phyloP scores from a whole-genome alignment of 64 coral and sea anemone genomes.

The Acropora tenuis region DNA sequence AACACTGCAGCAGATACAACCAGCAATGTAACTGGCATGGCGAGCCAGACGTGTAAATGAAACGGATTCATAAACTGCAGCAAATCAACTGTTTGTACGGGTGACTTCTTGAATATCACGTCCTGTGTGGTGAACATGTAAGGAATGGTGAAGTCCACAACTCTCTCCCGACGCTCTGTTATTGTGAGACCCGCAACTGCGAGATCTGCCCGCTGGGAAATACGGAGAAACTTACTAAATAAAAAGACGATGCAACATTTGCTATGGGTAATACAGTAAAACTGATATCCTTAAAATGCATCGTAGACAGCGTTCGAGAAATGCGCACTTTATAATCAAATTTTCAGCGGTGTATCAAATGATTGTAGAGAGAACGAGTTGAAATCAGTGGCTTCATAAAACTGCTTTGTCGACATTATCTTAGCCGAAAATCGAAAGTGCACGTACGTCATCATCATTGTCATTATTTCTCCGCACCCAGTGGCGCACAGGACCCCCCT shows the following conservation, averaged over 20 bases:
- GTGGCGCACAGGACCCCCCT: too few species aligned
- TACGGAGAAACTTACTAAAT: not conserved
- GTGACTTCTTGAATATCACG: slow-evolving; percentile 26
- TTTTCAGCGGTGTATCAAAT: too few species aligned
- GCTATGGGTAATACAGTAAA: too few species aligned
- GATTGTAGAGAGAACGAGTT: too few species aligned
- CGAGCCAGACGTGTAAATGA: slow-evolving; percentile 56
- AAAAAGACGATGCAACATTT: not conserved
- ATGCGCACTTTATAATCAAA: too few species aligned
- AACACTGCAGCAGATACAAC: slow-evolving; percentile 46
- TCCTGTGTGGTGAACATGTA: slow-evolving; percentile 71
- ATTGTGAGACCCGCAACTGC: slow-evolving; percentile 51
- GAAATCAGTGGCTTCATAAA: too few species aligned
- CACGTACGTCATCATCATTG: too few species aligned
- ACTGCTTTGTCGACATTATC: too few species aligned
- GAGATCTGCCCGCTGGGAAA: slow-evolving; percentile 49
- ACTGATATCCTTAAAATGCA: too few species aligned
- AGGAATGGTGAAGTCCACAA: slow-evolving; percentile 57
- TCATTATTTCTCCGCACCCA: too few species aligned
- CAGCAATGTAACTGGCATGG: slow-evolving; percentile 18
- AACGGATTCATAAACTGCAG: slow-evolving; percentile 75
- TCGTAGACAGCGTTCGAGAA: too few species aligned
- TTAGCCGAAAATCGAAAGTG: too few species aligned
- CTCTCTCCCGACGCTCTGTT: slow-evolving; percentile 61
- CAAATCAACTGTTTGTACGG: slow-evolving; percentile 10